Conservation (phyloP, 2,113 vertebrate species). For the Cryptoleucopteryx plumbea region DNA sequence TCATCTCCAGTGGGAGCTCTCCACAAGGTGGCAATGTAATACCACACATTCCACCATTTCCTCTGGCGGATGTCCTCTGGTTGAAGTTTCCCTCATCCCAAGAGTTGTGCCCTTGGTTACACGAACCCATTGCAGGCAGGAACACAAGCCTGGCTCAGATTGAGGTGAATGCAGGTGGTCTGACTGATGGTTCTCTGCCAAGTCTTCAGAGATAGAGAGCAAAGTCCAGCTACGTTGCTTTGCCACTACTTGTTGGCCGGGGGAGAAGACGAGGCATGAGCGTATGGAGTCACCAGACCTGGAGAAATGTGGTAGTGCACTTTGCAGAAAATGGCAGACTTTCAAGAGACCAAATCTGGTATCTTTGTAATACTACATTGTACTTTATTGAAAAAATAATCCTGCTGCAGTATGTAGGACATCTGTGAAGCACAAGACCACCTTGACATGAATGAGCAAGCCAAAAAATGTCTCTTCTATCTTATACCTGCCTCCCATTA, state of each 20-base stretch:
- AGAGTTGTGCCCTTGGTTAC: neutral
- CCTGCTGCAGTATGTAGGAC: neutral
- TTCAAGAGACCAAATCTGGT: neutral
- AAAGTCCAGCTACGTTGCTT: neutral
- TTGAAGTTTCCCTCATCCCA: neutral
- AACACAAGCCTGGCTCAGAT: neutral
- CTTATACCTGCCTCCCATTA: neutral
- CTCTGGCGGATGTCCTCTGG: neutral
- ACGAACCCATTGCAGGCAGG: neutral
- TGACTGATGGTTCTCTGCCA: neutral
- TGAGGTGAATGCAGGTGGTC: neutral
- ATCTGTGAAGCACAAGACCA: neutral
- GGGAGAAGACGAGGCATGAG: neutral
- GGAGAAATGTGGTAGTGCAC: neutral
- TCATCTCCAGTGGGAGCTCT: conserved; percentile 34
- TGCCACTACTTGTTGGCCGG: neutral
- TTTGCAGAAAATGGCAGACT: neutral
- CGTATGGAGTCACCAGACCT: neutral
- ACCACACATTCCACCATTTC: conserved; percentile 27
- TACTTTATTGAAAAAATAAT: neutral
- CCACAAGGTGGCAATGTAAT: conserved; percentile 71
- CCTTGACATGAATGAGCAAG: neutral
- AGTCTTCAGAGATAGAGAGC: neutral
- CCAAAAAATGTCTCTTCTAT: neutral
- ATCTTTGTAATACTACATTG: neutral